Conservation (phyloP, 2,888 invertebrate species). For the Diadegma fenestrale region DNA sequence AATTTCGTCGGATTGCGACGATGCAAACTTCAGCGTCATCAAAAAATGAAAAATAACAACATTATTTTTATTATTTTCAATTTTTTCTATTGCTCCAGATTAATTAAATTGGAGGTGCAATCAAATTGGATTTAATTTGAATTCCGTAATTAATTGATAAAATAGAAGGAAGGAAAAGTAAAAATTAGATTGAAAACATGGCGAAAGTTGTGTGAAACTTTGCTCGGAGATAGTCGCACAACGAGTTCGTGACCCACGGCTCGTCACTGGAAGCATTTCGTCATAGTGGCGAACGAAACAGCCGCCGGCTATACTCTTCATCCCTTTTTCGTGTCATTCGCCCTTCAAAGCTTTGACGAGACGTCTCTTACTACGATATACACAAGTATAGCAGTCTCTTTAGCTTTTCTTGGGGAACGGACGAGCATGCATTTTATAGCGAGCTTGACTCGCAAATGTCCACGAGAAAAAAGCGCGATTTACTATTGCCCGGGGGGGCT, state of each 20-base stretch:
- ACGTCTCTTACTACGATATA: conserved; percentile 51
- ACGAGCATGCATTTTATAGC: conserved; percentile 69
- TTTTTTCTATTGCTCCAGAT: no score
- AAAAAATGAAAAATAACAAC: no score
- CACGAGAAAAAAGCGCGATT: conserved; percentile 40
- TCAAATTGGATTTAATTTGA: not conserved
- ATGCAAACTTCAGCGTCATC: no score
- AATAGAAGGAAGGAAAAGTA: not conserved
- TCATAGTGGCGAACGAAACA: conserved; percentile 18
- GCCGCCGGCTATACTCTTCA: conserved; percentile 50
- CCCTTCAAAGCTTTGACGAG: conserved; percentile 69
- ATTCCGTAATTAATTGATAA: not conserved
- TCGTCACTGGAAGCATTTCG: conserved; percentile 55
- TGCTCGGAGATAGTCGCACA: conserved; percentile 4
- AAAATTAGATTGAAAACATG: not conserved
- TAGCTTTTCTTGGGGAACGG: not conserved
- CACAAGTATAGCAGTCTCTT: conserved; percentile 31
- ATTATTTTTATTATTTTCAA: no score
- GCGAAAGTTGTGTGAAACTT: conserved; percentile 5
- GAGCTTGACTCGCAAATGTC: conserved; percentile 42
- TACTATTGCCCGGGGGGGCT: conserved; percentile 41
- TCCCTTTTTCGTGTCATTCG: conserved; percentile 54
- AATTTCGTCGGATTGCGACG: no score
- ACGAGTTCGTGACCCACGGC: conserved; percentile 61
- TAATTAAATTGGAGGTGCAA: not conserved